Evolutionary conservation across 2,797 vertebrate genomes (phyloP), one percentile per base, ranked within the genome.

Genomic region (Emys orbicularis): DNA sequence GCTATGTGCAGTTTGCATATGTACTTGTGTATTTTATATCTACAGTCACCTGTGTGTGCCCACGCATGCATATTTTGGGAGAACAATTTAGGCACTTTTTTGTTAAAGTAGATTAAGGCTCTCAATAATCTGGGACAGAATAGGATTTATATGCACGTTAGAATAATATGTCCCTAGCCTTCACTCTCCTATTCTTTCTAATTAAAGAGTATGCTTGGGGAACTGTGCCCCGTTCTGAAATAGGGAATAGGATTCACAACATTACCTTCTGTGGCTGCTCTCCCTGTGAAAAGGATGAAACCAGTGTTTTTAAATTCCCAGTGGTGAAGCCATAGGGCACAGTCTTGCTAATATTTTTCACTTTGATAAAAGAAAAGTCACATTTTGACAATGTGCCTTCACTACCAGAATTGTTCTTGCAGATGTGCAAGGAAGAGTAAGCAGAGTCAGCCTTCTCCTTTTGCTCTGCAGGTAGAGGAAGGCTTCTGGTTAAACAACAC

Each of bases 401-500:
- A 2, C 23, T 65, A 72, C 9, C 29, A 21, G 76, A 3, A 2
- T 92, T 84, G 19, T 88, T 52, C 7, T 86, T 79, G 3, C 93
- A 79, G 52, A 8, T 4, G 61, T 88, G 89, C 92, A 91, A 5
- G 5, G 97, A 93, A 31, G 93, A 94, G 8, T 96, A 97, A 56
- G 94, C 96, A 0, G 98, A 96, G 21, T 92, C 93, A 13, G 96
- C 59, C 27, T 3, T 96, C 44, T 92, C 97, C 54, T 97, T 94
- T 94, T 98, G 98, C 95, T 98, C 97, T 1, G 5, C 7, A 1
- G 98, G 96, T 94, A 98, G 89, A 6, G 98, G 98, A 29, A 98
- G 92, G 90, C 97, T 98, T 83, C 93, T 97, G 49, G 96, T 96
- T 89, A 98, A 10, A 49, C 98, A 98, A 23, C 98, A 98, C 98